Evolutionary conservation across 2,797 vertebrate genomes (phyloP), one percentile per base, ranked within the genome.

Genomic region (Phoebastria nigripes): DNA sequence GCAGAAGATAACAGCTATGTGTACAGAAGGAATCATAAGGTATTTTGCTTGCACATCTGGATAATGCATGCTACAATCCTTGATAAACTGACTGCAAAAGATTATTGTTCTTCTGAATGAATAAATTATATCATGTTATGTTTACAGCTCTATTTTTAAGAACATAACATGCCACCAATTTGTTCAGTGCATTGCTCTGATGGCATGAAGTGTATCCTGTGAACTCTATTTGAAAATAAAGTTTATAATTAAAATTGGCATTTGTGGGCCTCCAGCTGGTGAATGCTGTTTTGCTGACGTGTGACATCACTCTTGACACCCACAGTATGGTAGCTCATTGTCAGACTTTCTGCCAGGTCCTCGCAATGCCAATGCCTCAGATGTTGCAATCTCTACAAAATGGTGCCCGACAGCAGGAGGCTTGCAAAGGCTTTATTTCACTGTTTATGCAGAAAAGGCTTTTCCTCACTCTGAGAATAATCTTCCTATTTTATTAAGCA

Each of bases 241-340:
- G 79, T 96, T 96, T 91, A 67, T 92, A 94, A 96, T 96, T 94
- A 83, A 95, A 95, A 94, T 90, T 95, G 96, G 77, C 93, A 92
- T 89, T 96, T 83, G 85, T 51, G 77, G 86, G 77, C 67, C 89
- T 95, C 96, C 97, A 97, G 97, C 95, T 97, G 97, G 95, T 85
- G 91, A 67, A 59, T 87, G 82, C 81, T 94, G 84, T 69, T 95
- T 87, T 95, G 93, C 94, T 90, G 96, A 93, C 41, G 12, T 87
- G 85, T 92, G 96, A 84, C 88, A 90, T 90, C 71, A 33, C 71
- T 96, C 41, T 93, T 90, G 90, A 96, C 97, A 96, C 93, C 93
- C 94, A 85, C 97, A 92, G 93, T 82, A 78, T 89, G 94, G 94
- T 78, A 77, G 37, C 74, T 95, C 76, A 61, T 71, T 94, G 89